phyloP scores from a whole-genome alignment of 1,140 invertebrate species.

The Lithobius niger region DNA sequence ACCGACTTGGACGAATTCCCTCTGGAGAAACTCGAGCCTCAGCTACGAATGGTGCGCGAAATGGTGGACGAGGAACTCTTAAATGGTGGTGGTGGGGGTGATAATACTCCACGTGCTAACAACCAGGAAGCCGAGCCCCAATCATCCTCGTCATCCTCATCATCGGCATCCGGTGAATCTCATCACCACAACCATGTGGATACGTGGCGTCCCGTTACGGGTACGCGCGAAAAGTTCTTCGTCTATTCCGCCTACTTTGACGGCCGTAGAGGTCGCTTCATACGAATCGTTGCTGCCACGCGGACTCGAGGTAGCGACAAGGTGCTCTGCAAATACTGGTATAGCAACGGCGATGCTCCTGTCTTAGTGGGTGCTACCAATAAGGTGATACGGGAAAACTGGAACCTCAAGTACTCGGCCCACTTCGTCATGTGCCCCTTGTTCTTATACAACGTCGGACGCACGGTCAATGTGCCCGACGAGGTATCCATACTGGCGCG shows the following conservation, averaged over 20 bases:
- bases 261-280: conserved; percentile 29
- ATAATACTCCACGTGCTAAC: too few species aligned
- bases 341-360: conserved; percentile 31
- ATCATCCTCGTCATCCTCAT: too few species aligned
- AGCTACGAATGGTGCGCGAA: conserved; percentile 43
- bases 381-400: conserved; percentile 76
- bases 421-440: conserved; percentile 74
- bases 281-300: conserved; percentile 72
- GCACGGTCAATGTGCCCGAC: conserved; percentile 30
- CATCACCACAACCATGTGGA: too few species aligned
- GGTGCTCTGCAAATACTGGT: conserved; percentile 79
- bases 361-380: conserved; percentile 27
- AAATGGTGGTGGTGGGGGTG: too few species aligned
- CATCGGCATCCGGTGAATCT: too few species aligned
- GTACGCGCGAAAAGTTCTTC: conserved; percentile 54
- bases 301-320: conserved; percentile 63
- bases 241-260: conserved; percentile 83
- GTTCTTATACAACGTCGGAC: conserved; percentile 16
- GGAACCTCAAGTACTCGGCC: conserved; percentile 85
- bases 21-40: conserved; percentile 27
- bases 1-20: conserved; percentile 13
- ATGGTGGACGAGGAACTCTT: conserved; percentile 38
- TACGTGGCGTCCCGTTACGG: conserved; percentile 31
- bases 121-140: too few species aligned
- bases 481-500: conserved; percentile 44